Evolutionary conservation across 2,113 vertebrate genomes (phyloP).

Genomic region (Nothobranchius kuhntae): DNA sequence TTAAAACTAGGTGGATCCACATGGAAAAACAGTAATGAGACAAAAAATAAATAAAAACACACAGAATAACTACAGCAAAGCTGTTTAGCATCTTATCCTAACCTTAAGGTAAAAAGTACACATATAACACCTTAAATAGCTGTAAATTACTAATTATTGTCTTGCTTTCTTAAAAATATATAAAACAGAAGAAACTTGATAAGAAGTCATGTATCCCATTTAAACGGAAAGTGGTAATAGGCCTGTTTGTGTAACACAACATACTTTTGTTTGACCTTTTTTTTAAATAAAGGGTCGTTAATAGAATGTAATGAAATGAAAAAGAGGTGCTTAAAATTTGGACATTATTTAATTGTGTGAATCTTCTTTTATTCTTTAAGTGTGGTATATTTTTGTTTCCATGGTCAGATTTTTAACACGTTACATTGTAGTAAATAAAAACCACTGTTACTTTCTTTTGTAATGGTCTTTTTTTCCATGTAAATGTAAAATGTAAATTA

Average conservation of each 20-base stretch:
- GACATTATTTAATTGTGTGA: constrained; percentile 48
- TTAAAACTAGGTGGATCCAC: too few species aligned
- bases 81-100: too few species aligned
- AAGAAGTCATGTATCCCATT: background rate
- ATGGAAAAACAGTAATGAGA: too few species aligned
- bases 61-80: too few species aligned
- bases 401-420: background rate
- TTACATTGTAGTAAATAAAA: constrained; percentile 16
- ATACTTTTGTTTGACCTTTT: background rate
- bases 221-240: background rate
- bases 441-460: too few species aligned
- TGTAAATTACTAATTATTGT: too few species aligned
- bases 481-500: too few species aligned
- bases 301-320: background rate
- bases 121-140: too few species aligned
- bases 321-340: constrained; percentile 14
- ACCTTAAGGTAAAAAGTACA: too few species aligned
- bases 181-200: too few species aligned
- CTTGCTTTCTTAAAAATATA: background rate
- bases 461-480: too few species aligned
- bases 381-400: background rate
- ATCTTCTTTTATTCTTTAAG: constrained; percentile 59
- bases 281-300: constrained; percentile 1
- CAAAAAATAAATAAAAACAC: too few species aligned
- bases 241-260: background rate